Base-by-base conservation (phyloP, 2,797 vertebrate genomes). In the Somateria mollissima region DNA sequence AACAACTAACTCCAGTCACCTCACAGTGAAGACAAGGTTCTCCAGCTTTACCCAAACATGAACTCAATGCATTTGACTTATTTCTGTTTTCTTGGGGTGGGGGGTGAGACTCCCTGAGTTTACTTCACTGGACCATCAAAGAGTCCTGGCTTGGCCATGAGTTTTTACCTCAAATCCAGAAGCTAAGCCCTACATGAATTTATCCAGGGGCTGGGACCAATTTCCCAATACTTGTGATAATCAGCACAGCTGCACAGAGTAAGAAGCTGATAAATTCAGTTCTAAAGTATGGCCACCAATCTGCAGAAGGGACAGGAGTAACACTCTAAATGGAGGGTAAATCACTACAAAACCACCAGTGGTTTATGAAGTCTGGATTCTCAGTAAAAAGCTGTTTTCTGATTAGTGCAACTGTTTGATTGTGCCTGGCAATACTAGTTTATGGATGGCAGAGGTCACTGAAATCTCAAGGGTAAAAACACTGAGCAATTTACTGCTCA, bases 401-500 rank as follows among this genome's bases (percentile, higher is more conserved):
- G 64, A 82, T 83, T 73, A 80, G 73, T 16, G 81, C 20, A 70
- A 49, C 47, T 87, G 62, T 84, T 88, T 60, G 71, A 84, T 72
- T 10, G 5, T 65, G 56, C 49, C 72, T 72, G 67, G 83, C 66
- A 88, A 84, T 76, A 13, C 62, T 66, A 84, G 73, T 77, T 66
- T 75, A 84, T 66, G 60, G 72, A 84, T 34, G 41, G 72, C 82
- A 92, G 90, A 92, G 78, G 74, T 94, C 91, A 95, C 64, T 89
- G 70, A 54, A 83, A 51, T 72, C 83, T 94, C 79, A 84, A 66
- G 39, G 24, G 39, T 87, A 87, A 92, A 91, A 97, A 86, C 73
- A 91, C 54, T 90, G 65, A 91, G 69, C 64, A 84, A 92, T 96
- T 94, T 90, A 78, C 79, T 89, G 76, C 47, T 73, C 36, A 54